These are phyloP conservation scores for Megalurothrips usitatus DNA, from an alignment of 2,888 invertebrate genomes.

Conservation along the genomic window DNA sequence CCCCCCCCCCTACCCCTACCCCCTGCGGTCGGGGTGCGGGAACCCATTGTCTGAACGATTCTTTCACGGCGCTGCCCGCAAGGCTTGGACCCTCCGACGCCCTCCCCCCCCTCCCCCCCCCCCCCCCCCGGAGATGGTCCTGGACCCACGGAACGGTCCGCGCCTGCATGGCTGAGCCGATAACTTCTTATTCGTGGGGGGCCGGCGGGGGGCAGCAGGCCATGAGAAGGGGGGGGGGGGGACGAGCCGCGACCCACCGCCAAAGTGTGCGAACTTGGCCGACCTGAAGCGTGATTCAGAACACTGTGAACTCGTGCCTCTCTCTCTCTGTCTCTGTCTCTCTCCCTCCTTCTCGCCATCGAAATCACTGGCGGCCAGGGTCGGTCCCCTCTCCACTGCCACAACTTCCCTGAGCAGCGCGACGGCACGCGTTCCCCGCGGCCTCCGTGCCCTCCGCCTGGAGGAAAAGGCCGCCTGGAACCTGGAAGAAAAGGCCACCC, in stretches of 20 bases:
- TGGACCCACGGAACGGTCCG: no score
- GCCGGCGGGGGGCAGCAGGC: background rate
- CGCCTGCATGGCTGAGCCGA: background rate
- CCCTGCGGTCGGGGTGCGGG: background rate
- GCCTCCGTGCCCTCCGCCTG: background rate
- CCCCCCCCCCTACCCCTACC: no score
- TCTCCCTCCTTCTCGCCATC: background rate
- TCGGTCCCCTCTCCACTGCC: no score
- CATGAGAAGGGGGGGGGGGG: no score
- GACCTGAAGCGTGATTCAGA: no score
- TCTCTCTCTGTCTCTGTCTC: background rate
- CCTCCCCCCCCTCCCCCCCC: background rate
- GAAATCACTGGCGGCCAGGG: background rate
- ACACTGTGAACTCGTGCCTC: no score
- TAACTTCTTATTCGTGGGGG: conserved; percentile 5
- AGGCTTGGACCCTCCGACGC: background rate
- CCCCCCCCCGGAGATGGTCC: background rate
- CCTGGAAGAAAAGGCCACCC: no score
- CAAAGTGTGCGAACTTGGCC: no score
- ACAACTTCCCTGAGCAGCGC: no score
- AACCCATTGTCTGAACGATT: conserved; percentile 1
- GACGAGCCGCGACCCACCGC: no score
- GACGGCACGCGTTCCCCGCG: no score
- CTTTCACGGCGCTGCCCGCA: background rate
- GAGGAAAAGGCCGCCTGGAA: background rate